Conservation (phyloP, 1,140 invertebrate species). For the Zelostemma sp. region DNA sequence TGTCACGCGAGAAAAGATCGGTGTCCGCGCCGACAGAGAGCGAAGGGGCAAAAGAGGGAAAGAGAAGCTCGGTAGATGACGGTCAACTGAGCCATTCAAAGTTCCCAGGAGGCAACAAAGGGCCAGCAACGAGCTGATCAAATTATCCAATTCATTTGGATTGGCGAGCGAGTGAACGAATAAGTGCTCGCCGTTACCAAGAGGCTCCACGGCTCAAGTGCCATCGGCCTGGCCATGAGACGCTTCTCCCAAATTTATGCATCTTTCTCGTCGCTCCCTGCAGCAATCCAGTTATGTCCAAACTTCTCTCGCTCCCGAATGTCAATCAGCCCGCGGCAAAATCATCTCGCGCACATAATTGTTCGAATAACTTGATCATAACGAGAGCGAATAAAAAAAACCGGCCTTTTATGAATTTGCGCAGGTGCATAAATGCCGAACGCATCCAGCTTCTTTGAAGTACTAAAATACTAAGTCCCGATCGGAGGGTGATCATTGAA, state of each 20-base stretch:
- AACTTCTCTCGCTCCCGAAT: constrained; percentile 27
- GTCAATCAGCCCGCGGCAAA: constrained; percentile 48
- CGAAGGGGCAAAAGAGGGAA: constrained; percentile 7
- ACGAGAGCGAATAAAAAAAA: constrained; percentile 1
- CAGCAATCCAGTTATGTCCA: constrained; percentile 5
- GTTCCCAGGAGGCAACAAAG: constrained; percentile 71
- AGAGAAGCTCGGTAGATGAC: constrained; percentile 38
- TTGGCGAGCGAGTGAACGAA: constrained; percentile 65
- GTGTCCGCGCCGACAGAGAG: constrained; percentile 5
- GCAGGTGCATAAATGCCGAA: constrained; percentile 42
- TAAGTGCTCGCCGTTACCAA: constrained; percentile 53
- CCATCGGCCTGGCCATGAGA: constrained; percentile 50
- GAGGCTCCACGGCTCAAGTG: constrained; percentile 45
- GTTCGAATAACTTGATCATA: constrained; percentile 27
- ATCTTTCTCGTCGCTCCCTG: constrained; percentile 37
- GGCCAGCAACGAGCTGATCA: constrained; percentile 70
- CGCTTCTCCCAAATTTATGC: constrained; percentile 59
- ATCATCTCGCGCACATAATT: constrained; percentile 27
- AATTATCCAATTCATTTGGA: constrained; percentile 72
- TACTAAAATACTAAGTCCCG: too few relatives aligned
- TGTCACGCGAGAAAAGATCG: constrained; percentile 12
- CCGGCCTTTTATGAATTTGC: constrained; percentile 39
- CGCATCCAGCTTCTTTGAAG: not conserved
- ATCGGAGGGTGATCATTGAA: constrained; percentile 44
- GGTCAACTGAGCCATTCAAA: constrained; percentile 66